A percentile compares a stretch with the other conserved stretches of the same genome.
Conservation (phyloP, 1,140 invertebrate species). For the Spodoptera frugiperda region DNA sequence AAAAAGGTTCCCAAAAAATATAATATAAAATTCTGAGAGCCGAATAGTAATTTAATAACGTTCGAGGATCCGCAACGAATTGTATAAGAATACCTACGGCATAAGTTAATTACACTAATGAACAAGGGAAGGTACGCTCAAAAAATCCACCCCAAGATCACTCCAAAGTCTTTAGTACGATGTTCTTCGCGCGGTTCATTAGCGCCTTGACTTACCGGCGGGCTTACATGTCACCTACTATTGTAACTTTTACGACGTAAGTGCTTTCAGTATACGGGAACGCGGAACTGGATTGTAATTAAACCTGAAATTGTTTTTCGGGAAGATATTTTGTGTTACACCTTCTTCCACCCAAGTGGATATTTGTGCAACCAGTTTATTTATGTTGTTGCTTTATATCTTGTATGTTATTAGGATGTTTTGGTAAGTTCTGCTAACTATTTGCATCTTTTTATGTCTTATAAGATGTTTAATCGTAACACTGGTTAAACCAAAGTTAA, state of each 20-base stretch:
- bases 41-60: slow-evolving; percentile 76
- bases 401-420: not conserved
- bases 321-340: slow-evolving; percentile 9
- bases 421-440: not conserved
- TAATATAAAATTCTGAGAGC: slow-evolving; percentile 47
- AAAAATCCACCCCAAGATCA: slow-evolving; percentile 81
- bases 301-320: slow-evolving; percentile 17
- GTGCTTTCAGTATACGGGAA: slow-evolving; percentile 2
- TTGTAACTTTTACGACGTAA: slow-evolving; percentile 29
- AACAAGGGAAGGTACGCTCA: slow-evolving; percentile 82
- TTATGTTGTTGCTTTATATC: not conserved
- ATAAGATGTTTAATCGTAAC: no score
- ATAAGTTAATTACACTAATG: slow-evolving; percentile 86
- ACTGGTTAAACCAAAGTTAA: no score
- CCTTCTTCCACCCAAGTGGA: not conserved
- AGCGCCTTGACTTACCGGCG: slow-evolving; percentile 65
- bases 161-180: slow-evolving; percentile 83
- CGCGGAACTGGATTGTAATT: slow-evolving; percentile 25
- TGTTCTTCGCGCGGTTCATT: slow-evolving; percentile 83
- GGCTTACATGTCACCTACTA: slow-evolving; percentile 63
- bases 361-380: no score
- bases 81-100: slow-evolving; percentile 70
- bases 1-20: not conserved
- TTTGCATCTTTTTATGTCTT: not conserved
- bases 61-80: slow-evolving; percentile 68